phyloP scores from a whole-genome alignment of 2,888 invertebrate species.

The Cacoxenus indagator region DNA sequence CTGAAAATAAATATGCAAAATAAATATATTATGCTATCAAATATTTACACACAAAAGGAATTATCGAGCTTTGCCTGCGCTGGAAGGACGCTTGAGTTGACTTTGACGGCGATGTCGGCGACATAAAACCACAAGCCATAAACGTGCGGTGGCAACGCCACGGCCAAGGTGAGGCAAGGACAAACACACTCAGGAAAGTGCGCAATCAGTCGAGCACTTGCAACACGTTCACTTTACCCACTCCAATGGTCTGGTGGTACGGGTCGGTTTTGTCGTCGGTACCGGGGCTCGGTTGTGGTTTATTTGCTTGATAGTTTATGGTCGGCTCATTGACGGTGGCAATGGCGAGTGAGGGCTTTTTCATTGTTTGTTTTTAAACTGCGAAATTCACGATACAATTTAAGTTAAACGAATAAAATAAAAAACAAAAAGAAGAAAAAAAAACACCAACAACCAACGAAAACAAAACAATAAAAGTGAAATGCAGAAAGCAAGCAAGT shows the following conservation, averaged over 20 bases:
- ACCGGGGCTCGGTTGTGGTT: too few relatives aligned
- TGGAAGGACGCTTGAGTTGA: neutral
- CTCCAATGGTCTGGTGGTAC: too few relatives aligned
- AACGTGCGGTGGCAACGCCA: conserved; percentile 5
- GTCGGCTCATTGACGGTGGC: neutral
- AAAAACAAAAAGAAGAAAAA: neutral
- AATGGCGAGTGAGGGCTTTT: neutral
- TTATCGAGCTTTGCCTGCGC: neutral
- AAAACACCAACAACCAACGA: neutral
- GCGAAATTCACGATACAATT: conserved; percentile 5
- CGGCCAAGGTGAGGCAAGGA: conserved; percentile 28
- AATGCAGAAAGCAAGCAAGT: conserved; percentile 3
- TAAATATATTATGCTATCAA: conserved; percentile 5
- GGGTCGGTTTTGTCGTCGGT: too few relatives aligned
- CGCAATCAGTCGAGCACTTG: neutral
- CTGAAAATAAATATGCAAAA: neutral
- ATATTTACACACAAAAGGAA: conserved; percentile 15
- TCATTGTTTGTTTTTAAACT: conserved; percentile 14
- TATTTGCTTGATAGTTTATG: neutral
- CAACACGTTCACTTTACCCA: neutral
- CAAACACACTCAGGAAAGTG: neutral
- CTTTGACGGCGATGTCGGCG: neutral
- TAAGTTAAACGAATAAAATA: neutral
- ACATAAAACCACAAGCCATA: conserved; percentile 12
- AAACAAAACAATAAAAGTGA: conserved; percentile 16